Conservation (phyloP, 2,113 vertebrate species). For the Struthidea cinerea region DNA sequence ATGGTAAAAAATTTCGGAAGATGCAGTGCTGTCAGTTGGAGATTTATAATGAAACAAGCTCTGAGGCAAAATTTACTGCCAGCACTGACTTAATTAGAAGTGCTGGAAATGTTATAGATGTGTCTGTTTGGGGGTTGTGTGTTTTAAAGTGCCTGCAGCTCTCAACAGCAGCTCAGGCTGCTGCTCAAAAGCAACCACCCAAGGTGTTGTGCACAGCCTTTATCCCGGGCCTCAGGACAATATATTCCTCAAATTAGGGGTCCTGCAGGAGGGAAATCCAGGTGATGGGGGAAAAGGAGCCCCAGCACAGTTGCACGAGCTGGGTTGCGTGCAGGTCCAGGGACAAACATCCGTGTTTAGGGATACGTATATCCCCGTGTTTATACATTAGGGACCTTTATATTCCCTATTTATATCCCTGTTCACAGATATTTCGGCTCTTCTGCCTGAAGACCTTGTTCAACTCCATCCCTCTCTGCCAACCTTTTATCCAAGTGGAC, state of each 20-base stretch:
- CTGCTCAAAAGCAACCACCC: neutral
- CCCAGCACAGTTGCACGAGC: neutral
- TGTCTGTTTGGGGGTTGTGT: neutral
- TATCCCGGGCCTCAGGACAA: neutral
- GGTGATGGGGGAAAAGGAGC: neutral
- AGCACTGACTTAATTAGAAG: slow-evolving; percentile 22
- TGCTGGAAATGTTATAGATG: neutral
- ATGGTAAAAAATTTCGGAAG: neutral
- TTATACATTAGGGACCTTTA: neutral
- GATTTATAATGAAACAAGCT: neutral
- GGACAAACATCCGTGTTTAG: neutral
- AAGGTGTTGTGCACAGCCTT: neutral
- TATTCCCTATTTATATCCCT: neutral
- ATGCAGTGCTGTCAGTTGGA: neutral
- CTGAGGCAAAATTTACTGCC: slow-evolving; percentile 40
- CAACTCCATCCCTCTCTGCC: neutral
- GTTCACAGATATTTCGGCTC: neutral
- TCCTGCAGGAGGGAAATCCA: neutral
- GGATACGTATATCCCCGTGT: neutral
- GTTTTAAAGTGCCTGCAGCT: neutral
- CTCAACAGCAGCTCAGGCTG: neutral
- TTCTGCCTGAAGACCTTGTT: neutral
- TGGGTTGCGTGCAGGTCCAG: neutral
- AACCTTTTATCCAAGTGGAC: neutral
- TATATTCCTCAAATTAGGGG: fast-evolving